Evolutionary conservation across 1,140 invertebrate genomes (phyloP), one percentile per base, ranked within the genome.

Genomic region (Zaprionus nigranus): DNA sequence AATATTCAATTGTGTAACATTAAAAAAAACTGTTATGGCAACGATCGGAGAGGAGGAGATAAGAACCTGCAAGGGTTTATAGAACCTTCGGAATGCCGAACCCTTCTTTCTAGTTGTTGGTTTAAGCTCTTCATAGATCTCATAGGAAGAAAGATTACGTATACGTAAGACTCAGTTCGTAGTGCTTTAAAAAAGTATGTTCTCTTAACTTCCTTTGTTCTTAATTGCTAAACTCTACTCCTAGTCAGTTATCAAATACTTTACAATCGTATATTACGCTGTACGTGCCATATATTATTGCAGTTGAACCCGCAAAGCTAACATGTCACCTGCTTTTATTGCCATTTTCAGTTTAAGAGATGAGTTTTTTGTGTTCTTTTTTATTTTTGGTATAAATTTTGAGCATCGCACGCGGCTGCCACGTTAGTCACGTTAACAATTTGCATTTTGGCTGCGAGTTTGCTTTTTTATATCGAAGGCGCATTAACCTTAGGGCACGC

Each of bases 401-500:
- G 65, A 69, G 22, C 75, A 54, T 64, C 67, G 60, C 65, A 74
- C 72, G 73, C 76, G 72, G 57, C 69, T 62, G 51, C 65, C 36
- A 64, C 46, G 59, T 72, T 75, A 70, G 73, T 86, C 87, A 90
- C 86, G 86, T 83, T 82, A 82, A 80, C 76, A 80, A 79, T 82
- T 79, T 82, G 79, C 80, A 80, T 82, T 82, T 72, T 72, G 70
- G 68, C 49, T 30, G 67, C 56, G 56, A 63, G 53, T 74, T 75
- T 51, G 67, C 28, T 59, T 68, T 68, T 58, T 58, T 62, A 79
- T 79, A 82, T 75, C 68, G 79, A 80, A 73, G 75, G 65, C 67
- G 66, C 77, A 82, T 90, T 90, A 90, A 86, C 79, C 79, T 71
- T 64, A 54, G 56, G 68, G 77, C 77, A 82, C 82, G 79, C 77